These are phyloP conservation scores for Thalassarche chlororhynchos DNA, from an alignment of 2,113 vertebrate genomes.

Conservation along the genomic window DNA sequence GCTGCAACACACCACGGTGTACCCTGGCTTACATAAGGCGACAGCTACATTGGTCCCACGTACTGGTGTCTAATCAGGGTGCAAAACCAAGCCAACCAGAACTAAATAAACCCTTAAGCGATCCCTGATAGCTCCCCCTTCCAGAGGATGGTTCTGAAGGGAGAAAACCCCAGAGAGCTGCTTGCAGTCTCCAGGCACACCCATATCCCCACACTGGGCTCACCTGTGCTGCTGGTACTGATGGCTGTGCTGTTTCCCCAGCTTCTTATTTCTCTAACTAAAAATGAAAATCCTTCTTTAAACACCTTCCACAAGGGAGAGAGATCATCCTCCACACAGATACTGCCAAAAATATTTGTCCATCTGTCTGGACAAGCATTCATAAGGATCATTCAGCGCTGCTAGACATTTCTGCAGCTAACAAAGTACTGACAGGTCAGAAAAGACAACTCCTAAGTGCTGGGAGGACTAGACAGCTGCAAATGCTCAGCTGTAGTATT, in stretches of 20 bases:
- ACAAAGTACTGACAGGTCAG: neutral
- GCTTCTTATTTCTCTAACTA: neutral
- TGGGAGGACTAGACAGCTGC: neutral
- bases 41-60: accelerated
- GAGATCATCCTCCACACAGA: neutral
- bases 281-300: neutral
- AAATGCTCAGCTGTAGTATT: neutral
- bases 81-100: neutral
- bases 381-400: neutral
- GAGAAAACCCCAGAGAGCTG: neutral
- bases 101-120: neutral
- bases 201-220: neutral
- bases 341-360: neutral
- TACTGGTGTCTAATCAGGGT: neutral
- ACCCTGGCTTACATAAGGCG: neutral
- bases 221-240: neutral
- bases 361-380: neutral
- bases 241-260: neutral
- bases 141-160: neutral
- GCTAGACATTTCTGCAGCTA: neutral
- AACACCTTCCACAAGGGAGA: neutral
- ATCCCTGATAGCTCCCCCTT: neutral
- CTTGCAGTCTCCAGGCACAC: neutral
- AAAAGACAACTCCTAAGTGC: neutral
- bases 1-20: accelerated